Evolutionary conservation across 2,888 invertebrate species (phyloP).

Genomic region (Polyommatus iphigenia): DNA sequence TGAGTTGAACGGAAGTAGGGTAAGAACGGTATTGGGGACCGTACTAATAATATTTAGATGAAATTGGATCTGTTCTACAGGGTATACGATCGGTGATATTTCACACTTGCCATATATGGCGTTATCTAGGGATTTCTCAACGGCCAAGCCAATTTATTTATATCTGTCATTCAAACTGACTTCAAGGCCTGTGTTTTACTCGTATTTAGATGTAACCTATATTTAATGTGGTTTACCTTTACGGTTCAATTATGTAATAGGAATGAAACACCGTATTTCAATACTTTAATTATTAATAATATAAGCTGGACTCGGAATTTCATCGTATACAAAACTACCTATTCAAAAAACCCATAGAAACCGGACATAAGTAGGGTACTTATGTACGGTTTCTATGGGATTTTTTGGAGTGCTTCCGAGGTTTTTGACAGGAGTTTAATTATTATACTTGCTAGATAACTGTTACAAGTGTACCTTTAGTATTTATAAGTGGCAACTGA

Average conservation of each 20-base stretch:
- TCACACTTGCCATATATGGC: slow-evolving; percentile 5
- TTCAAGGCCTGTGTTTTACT: slow-evolving; percentile 16
- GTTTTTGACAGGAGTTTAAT: too few species aligned
- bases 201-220: slow-evolving; percentile 24
- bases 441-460: too few species aligned
- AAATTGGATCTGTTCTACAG: neutral
- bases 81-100: neutral
- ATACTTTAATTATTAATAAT: neutral
- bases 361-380: too few species aligned
- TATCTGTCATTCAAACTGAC: slow-evolving; percentile 29
- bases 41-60: too few species aligned
- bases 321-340: too few species aligned
- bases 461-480: too few species aligned
- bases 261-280: neutral
- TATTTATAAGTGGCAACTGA: neutral
- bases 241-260: neutral
- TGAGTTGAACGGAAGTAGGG: too few species aligned
- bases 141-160: slow-evolving; percentile 9
- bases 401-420: too few species aligned
- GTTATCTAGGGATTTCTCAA: neutral
- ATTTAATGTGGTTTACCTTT: slow-evolving; percentile 9
- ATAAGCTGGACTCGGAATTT: too few species aligned
- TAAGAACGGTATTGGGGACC: too few species aligned
- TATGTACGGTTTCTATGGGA: too few species aligned
- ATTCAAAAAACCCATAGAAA: too few species aligned